Percentiles rank a stretch among this genome's conserved stretches.
phyloP scores from a whole-genome alignment of 2,888 invertebrate genomes.

The Unio delphinus region DNA sequence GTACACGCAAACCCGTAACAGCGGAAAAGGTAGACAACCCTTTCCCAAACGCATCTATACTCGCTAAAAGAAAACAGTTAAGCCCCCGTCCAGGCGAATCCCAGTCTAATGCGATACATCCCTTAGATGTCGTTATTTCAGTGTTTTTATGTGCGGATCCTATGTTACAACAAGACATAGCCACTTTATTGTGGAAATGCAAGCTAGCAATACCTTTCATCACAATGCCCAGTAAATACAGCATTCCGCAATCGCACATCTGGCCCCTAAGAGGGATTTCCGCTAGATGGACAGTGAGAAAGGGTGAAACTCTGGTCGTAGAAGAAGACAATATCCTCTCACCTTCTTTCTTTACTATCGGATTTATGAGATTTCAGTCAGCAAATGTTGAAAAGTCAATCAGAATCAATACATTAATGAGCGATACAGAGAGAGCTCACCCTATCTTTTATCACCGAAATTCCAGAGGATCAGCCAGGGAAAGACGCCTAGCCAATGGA shows the following conservation, averaged over 20 bases:
- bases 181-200: slow-evolving; percentile 7
- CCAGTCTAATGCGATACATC: slow-evolving; percentile 2
- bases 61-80: too few relatives aligned
- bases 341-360: background rate
- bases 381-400: slow-evolving; percentile 3
- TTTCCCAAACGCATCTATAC: too few relatives aligned
- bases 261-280: slow-evolving; percentile 5
- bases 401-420: slow-evolving; percentile 4
- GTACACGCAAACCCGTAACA: too few relatives aligned
- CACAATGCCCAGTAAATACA: background rate
- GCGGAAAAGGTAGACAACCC: too few relatives aligned
- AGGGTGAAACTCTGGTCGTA: too few relatives aligned
- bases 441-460: slow-evolving; percentile 12
- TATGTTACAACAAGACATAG: slow-evolving; percentile 9
- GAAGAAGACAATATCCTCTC: background rate
- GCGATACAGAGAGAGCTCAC: slow-evolving; percentile 8
- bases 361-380: slow-evolving; percentile 5
- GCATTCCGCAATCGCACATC: background rate
- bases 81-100: too few relatives aligned
- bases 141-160: slow-evolving; percentile 13
- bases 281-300: too few relatives aligned
- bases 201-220: slow-evolving; percentile 10
- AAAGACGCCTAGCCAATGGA: slow-evolving; percentile 1
- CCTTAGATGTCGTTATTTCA: slow-evolving; percentile 6
- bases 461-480: slow-evolving; percentile 5